A percentile compares a stretch with the other conserved stretches of the same genome.
phyloP scores from a whole-genome alignment of 2,888 invertebrate genomes.

The Xestia sexstrigata region DNA sequence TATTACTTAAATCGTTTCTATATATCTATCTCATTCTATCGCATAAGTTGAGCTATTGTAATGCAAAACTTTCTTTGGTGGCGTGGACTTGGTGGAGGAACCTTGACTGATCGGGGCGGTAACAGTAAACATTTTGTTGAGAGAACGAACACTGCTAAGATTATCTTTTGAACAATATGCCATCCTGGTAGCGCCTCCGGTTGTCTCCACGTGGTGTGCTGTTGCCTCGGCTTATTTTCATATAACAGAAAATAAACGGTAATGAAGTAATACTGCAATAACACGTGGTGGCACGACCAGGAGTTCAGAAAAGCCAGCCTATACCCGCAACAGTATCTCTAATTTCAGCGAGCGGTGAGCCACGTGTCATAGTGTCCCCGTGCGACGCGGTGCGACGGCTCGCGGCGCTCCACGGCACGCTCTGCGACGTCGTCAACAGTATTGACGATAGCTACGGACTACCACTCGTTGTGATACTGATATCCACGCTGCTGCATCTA shows the following conservation, averaged over 20 bases:
- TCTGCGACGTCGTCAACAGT: slow-evolving; percentile 88
- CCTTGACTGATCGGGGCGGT: no score
- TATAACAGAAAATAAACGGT: neutral
- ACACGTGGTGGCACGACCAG: neutral
- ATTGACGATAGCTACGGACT: slow-evolving; percentile 90
- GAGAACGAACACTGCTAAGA: neutral
- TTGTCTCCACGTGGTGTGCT: neutral
- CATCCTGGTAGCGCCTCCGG: neutral
- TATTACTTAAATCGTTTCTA: neutral
- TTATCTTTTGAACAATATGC: neutral
- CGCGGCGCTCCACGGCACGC: slow-evolving; percentile 87
- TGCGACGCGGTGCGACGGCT: slow-evolving; percentile 87
- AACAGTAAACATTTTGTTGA: neutral
- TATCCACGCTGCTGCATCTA: slow-evolving; percentile 91
- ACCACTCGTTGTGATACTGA: slow-evolving; percentile 88
- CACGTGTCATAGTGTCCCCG: slow-evolving; percentile 80
- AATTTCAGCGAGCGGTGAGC: slow-evolving; percentile 79
- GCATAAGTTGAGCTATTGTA: neutral
- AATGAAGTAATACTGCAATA: neutral
- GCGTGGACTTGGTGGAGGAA: neutral
- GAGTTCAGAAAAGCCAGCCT: neutral
- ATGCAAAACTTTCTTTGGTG: neutral
- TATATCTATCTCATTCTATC: neutral
- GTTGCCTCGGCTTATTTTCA: neutral
- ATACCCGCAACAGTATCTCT: slow-evolving; percentile 34